Evolutionary conservation across 2,888 invertebrate genomes (phyloP), one percentile per base, ranked within the genome.

Genomic region (Epirrita christyi): DNA sequence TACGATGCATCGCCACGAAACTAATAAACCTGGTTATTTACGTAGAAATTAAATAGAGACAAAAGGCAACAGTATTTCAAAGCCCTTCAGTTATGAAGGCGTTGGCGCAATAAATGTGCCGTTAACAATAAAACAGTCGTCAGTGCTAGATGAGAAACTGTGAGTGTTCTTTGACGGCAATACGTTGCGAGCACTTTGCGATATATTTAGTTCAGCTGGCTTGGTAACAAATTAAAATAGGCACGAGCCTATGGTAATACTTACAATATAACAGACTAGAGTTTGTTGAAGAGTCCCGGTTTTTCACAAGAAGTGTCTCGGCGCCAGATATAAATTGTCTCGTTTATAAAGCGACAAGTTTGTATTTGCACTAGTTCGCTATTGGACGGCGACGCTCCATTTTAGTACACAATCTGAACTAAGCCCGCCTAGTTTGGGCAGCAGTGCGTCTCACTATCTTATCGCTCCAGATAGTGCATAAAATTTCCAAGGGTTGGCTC

Each of bases 311-410:
- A 55, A 48, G 50, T 58, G 53, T 56, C 50, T 43, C 45, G 71
- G 73, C 71, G 72, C 75, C 72, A 69, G 70, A 74, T 78, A 79
- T 80, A 79, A 80, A 78, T 81, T 77, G 75, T 71, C 77, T 75
- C 73, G 73, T 78, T 83, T 81, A 79, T 78, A 79, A 76, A 73
- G 72, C 70, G 75, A 80, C 82, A 81, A 79, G 75, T 78, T 78
- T 80, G 77, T 68, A 74, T 68, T 68, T 68, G 59, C 70, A 61
- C 63, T 69, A 65, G 66, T 68, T 64, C 60, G 74, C 75, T 70
- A 71, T 70, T 63, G 68, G 65, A 61, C 68, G 63, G 36, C 67
- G 66, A 72, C 67, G 67, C 68, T 62, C 66, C 67, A 71, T 76
- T 76, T 70, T 68, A 64, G 70, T 70, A 64, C 65, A 73, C 70